Base-by-base conservation (phyloP, 2,888 invertebrate species). In the Drosophila limbata region DNA sequence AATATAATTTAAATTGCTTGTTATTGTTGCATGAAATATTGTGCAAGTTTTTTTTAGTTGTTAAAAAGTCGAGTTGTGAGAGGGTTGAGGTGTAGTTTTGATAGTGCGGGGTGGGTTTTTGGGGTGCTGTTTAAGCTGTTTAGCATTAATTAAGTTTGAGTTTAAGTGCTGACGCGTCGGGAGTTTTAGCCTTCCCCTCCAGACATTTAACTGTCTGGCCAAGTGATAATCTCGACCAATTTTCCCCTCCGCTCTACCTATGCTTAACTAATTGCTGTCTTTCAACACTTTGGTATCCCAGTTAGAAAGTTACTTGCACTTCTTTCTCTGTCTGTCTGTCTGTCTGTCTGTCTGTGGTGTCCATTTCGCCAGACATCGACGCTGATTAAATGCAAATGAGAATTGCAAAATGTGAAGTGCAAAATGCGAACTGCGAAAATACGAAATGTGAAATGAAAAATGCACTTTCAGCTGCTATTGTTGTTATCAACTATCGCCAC, bases 141-240 rank as follows among this genome's bases (percentile, higher is more conserved):
- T 84, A 84, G 84, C 85, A 84, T 84, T 89, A 89, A 89, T 84
- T 84, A 87, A 87, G 79, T 87, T 81, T 72, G 50, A 81, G 76
- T 81, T 67, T 63, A 77, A 84, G 64, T 70, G 77, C 67, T 79
- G 70, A 76, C 80, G 64, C 59, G 60, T 39, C 56, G 40, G 56
- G 35, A 21, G 52, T 15, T 40, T 21, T 45, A 4, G 31, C 47
- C 47, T 21, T 65, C 48, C 55, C 59, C 64, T 57, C 70, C 64
- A 57, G 64, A 48, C 67, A 68, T 84, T 84, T 84, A 73, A 84
- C 88, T 73, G 88, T 89, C 84, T 87, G 82, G 77, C 68, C 69
- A 77, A 81, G 79, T 78, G 89, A 75, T 87, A 89, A 87, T 84
- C 82, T 61, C 48, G 61, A 40, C 55, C 45, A 45, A 19, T 17